These are phyloP conservation scores for Catagonus wagneri DNA, from an alignment of 2,113 vertebrate genomes.

Conservation along the genomic window DNA sequence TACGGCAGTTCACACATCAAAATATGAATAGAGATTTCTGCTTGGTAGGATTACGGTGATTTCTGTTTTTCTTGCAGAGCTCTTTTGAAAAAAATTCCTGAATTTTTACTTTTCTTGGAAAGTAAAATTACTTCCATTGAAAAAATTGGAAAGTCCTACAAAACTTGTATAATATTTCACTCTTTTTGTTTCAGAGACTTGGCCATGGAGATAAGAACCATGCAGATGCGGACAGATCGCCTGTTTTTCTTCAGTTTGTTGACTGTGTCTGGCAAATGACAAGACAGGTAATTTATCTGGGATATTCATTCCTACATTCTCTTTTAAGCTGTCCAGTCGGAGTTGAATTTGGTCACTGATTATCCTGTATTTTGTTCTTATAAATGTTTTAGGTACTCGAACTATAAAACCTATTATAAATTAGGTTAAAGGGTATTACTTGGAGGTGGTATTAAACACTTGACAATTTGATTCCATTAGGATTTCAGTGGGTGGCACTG, in stretches of 20 bases:
- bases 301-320: neutral
- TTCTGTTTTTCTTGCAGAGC: slow-evolving; percentile 24
- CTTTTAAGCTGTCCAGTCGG: neutral
- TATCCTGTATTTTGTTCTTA: neutral
- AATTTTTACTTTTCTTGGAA: slow-evolving; percentile 36
- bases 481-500: neutral
- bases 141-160: slow-evolving; percentile 1
- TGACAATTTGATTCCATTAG: neutral
- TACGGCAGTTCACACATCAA: neutral
- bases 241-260: slow-evolving; percentile 98
- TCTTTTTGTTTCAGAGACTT: slow-evolving; percentile 89
- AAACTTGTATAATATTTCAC: slow-evolving; percentile 29
- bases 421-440: neutral
- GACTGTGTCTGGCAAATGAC: slow-evolving; percentile 99
- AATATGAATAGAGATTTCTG: slow-evolving; percentile 10
- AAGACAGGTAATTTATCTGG: slow-evolving; percentile 92
- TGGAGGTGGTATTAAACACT: neutral
- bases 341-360: neutral
- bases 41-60: neutral
- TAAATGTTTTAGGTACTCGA: neutral
- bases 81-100: slow-evolving; percentile 28
- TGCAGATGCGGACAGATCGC: slow-evolving; percentile 96
- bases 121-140: neutral
- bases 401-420: neutral
- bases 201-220: slow-evolving; percentile 99